Evolutionary conservation across 2,888 invertebrate species (phyloP).

Genomic region (Allolobophora icterica): DNA sequence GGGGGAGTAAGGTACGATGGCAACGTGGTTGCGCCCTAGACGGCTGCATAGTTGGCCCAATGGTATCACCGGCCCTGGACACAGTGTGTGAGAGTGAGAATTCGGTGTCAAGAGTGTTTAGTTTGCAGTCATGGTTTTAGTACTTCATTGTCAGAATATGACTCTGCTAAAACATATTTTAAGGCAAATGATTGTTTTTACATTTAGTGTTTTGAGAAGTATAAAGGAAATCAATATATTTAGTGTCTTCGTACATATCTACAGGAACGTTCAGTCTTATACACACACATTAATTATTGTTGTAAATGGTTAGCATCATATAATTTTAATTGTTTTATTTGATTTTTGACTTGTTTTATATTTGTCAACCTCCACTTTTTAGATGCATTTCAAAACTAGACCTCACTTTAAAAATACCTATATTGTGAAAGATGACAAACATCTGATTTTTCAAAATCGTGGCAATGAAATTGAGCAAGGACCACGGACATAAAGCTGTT

Average conservation of each 20-base stretch:
- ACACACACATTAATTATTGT: background rate
- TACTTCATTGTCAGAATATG: background rate
- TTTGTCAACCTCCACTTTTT: background rate
- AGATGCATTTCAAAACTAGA: background rate
- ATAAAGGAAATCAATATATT: too few relatives aligned
- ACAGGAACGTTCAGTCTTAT: background rate
- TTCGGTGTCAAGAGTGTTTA: slow-evolving; percentile 7
- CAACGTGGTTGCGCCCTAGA: too few relatives aligned
- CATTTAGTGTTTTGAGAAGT: background rate
- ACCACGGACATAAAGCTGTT: background rate
- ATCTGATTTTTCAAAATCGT: background rate
- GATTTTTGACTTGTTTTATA: background rate
- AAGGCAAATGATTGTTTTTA: background rate
- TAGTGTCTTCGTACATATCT: background rate
- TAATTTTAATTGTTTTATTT: background rate
- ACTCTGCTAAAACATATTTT: background rate
- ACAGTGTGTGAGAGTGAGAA: background rate
- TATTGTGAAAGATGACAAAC: slow-evolving; percentile 1
- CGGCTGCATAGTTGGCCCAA: too few relatives aligned
- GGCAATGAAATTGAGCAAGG: slow-evolving; percentile 2
- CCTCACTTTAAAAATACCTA: background rate
- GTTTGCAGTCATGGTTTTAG: background rate
- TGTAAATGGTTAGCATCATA: background rate
- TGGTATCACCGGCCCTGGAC: too few relatives aligned
- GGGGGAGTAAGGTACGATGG: too few relatives aligned